phyloP scores from a whole-genome alignment of 1,140 invertebrate genomes.

The Venturia canescens region DNA sequence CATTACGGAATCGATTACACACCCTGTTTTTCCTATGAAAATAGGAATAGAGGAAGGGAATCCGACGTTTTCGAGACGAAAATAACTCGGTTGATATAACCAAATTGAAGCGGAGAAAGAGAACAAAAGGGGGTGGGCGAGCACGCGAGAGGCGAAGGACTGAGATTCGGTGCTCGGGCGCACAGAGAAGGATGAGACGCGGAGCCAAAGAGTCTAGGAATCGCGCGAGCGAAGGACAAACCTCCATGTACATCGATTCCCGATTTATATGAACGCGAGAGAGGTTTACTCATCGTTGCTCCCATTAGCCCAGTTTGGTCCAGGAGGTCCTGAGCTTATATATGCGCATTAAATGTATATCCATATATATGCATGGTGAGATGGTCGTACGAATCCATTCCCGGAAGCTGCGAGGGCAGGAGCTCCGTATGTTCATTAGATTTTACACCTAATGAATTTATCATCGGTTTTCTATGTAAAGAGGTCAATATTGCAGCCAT shows the following conservation, averaged over 20 bases:
- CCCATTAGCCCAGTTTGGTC: constrained; percentile 44
- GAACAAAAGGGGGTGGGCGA: background rate
- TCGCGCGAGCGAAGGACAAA: constrained; percentile 39
- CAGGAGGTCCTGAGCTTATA: constrained; percentile 4
- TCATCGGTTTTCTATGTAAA: too few species aligned
- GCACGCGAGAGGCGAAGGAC: background rate
- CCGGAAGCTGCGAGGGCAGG: too few species aligned
- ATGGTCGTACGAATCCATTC: too few species aligned
- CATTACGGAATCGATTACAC: background rate
- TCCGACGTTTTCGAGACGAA: constrained; percentile 5
- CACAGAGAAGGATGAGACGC: constrained; percentile 21
- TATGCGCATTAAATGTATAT: background rate
- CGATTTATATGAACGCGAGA: constrained; percentile 36
- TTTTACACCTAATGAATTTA: too few species aligned
- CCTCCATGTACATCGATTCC: constrained; percentile 39
- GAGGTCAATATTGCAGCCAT: too few species aligned
- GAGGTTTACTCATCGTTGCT: constrained; percentile 41
- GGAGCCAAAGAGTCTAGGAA: constrained; percentile 43
- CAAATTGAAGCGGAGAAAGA: background rate
- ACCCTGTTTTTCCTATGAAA: constrained; percentile 1
- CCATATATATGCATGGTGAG: background rate
- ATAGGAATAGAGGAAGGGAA: constrained; percentile 4
- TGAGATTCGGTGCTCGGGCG: background rate
- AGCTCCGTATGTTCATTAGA: too few species aligned
- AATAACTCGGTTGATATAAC: constrained; percentile 33